These are phyloP conservation scores for Stichopus chloronotus DNA, from an alignment of 35 echinoderm and acorn worm species.

Conservation along the genomic window DNA sequence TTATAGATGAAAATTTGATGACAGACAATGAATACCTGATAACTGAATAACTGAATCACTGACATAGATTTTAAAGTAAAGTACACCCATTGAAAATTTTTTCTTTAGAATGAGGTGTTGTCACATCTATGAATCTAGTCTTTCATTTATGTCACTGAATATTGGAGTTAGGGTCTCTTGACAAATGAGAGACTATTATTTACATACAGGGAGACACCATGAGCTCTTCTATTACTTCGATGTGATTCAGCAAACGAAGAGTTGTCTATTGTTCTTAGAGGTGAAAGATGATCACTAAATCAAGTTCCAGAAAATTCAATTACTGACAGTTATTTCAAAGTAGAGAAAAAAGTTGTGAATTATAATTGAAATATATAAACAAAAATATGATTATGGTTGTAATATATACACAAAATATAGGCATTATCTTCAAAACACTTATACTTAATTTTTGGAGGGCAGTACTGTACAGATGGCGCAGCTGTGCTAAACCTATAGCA, in stretches of 20 bases:
- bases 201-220: not conserved
- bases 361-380: not conserved
- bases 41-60: not conserved
- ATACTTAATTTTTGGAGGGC: not conserved
- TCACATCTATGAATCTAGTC: not conserved
- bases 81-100: not conserved
- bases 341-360: not conserved
- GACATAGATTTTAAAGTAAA: not conserved
- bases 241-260: not conserved
- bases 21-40: not conserved
- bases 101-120: not conserved
- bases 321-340: not conserved
- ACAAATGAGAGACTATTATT: not conserved
- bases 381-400: not conserved
- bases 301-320: not conserved
- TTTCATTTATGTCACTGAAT: not conserved
- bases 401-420: not conserved
- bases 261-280: not conserved
- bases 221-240: not conserved
- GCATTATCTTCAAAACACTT: not conserved
- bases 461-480: not conserved
- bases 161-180: not conserved
- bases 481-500: too few relatives aligned
- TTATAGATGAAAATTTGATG: not conserved
- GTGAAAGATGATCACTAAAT: not conserved